phyloP scores from a whole-genome alignment of 2,797 vertebrate species.

The Cottoperca gobio region DNA sequence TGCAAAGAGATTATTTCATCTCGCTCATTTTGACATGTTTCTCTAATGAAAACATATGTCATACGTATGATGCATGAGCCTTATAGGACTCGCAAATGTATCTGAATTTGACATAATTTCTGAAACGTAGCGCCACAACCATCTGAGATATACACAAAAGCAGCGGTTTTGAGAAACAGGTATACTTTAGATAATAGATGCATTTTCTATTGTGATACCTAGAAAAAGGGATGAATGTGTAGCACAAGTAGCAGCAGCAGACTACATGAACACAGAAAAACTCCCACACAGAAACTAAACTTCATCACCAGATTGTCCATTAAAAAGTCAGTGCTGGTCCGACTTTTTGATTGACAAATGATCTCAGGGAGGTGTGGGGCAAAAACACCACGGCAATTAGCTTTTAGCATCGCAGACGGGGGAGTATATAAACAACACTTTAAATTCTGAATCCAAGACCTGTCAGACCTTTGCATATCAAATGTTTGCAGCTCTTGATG shows the following conservation, averaged over 20 bases:
- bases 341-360: constrained; percentile 47
- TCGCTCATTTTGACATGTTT: not conserved
- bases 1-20: not conserved
- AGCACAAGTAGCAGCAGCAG: not conserved
- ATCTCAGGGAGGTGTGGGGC: constrained; percentile 14
- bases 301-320: constrained; percentile 1
- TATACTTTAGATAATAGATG: not conserved
- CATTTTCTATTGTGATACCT: not conserved
- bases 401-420: not conserved
- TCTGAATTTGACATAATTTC: not conserved
- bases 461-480: constrained; percentile 53
- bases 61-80: too few relatives aligned
- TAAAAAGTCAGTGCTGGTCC: not conserved
- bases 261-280: not conserved
- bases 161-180: not conserved
- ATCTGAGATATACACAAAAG: not conserved
- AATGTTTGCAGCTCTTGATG: constrained; percentile 50
- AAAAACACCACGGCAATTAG: constrained; percentile 52
- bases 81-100: not conserved
- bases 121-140: not conserved
- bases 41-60: not conserved
- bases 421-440: constrained; percentile 46
- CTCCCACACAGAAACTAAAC: not conserved
- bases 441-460: constrained; percentile 50
- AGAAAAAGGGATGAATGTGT: not conserved